Evolutionary conservation across 2,888 invertebrate genomes (phyloP), one percentile per base, ranked within the genome.

Genomic region (Periphyllus acericola): DNA sequence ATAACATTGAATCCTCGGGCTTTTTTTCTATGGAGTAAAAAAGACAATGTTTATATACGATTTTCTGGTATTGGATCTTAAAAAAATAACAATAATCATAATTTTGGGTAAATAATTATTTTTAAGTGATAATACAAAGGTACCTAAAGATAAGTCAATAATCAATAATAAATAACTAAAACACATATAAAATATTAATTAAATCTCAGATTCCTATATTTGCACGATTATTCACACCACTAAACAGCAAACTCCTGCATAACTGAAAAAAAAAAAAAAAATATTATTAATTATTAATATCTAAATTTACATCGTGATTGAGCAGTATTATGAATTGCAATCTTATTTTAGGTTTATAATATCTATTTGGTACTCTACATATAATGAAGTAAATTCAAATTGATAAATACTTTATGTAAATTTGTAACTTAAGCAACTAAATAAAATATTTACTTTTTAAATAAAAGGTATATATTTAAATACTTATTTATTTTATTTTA

Each of bases 41-140:
- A 55, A 11, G 11, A 55, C 0, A 19, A 55, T 99, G 91, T 96
- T 96, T 29, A 95, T 96, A 99, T 99, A 98, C 98, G 98, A 80
- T 68, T 76, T 55, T 71, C 55, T 19, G 71, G 52, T 52, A 36
- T 79, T 71, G 29, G 52, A 46, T 83, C 74, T 19, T 55, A 34
- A 79, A 71, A 71, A 85, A 79, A 79, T 11, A 68, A 66, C 11
- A 25, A 60, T 8, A 60, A 60, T 60, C 2, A 60, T 32, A 8
- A 68, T 66, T 46, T 40, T 83, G 74, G 66, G 25, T 85, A 78
- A 68, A 55, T 86, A 80, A 74, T 80, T 80, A 87, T 74, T 6
- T 87, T 74, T 79, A 80, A 72, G 25, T 80, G 71, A 72, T 72
- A 87, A 80, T 80, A 79, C 79, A 86, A 86, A 71, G 29, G 40